These are phyloP conservation scores for Pipa parva DNA, from an alignment of 2,113 vertebrate genomes.

Conservation along the genomic window DNA sequence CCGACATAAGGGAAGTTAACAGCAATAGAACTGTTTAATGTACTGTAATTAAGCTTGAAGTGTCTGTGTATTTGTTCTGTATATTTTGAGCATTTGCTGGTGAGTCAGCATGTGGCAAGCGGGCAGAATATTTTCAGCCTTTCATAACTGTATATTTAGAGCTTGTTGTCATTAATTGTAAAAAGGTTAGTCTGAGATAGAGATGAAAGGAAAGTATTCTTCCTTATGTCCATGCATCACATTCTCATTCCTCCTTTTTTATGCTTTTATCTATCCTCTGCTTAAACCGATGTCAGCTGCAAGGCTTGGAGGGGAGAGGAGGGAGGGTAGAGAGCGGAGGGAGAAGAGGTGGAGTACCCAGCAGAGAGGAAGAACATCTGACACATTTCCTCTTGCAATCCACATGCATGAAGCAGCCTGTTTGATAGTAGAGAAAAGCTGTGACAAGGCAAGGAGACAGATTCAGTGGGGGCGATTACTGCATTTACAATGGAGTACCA, in stretches of 20 bases:
- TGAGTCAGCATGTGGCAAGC: neutral
- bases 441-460: conserved; percentile 3
- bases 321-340: conserved; percentile 9
- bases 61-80: too few relatives aligned
- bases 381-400: conserved; percentile 38
- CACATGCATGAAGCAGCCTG: conserved; percentile 13
- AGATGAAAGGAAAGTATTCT: too few relatives aligned
- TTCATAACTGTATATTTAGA: neutral
- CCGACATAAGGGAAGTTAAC: too few relatives aligned
- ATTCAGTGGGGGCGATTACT: too few relatives aligned
- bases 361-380: conserved; percentile 40
- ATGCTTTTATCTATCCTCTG: too few relatives aligned
- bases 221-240: too few relatives aligned
- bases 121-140: neutral
- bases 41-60: too few relatives aligned
- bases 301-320: conserved; percentile 19
- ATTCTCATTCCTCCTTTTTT: too few relatives aligned
- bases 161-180: neutral
- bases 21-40: too few relatives aligned
- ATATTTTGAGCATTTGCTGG: conserved; percentile 47
- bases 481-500: neutral
- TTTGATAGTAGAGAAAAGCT: neutral
- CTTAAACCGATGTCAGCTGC: conserved; percentile 20
- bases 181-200: too few relatives aligned
- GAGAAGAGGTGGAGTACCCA: conserved; percentile 24